These are phyloP conservation scores for Dermochelys coriacea DNA, from an alignment of 2,797 vertebrate genomes.

Conservation along the genomic window DNA sequence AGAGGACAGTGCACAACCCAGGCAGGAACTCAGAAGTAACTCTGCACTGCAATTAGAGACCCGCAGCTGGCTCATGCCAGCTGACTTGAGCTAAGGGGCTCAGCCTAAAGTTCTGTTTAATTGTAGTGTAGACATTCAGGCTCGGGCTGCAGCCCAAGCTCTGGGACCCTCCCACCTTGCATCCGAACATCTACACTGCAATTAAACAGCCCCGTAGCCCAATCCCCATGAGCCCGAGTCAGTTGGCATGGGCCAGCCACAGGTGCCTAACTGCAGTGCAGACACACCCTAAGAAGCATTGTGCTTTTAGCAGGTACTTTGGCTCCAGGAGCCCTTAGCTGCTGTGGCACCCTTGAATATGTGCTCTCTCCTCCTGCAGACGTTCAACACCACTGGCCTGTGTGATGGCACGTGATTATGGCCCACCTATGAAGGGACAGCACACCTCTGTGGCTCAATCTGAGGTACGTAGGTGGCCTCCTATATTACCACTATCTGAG, in stretches of 20 bases:
- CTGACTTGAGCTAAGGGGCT: neutral
- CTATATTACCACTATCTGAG: neutral
- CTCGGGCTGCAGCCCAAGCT: neutral
- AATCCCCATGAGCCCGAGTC: neutral
- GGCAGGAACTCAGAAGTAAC: neutral
- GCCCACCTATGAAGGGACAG: neutral
- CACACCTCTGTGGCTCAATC: neutral
- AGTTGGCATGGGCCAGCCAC: neutral
- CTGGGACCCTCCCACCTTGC: neutral
- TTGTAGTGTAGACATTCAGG: neutral
- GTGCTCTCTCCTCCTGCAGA: neutral
- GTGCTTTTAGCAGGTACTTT: neutral
- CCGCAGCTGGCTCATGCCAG: neutral
- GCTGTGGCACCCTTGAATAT: neutral
- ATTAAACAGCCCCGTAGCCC: neutral
- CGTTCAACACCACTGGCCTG: neutral
- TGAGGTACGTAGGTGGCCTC: neutral
- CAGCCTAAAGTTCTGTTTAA: neutral
- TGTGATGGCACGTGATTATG: neutral
- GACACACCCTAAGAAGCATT: neutral
- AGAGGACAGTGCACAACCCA: neutral
- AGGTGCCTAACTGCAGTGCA: neutral
- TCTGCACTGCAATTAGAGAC: neutral
- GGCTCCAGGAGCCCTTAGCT: neutral
- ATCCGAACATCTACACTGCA: neutral